These are phyloP conservation scores for Acanthis flammea DNA, from an alignment of 2,797 vertebrate genomes.

Conservation along the genomic window DNA sequence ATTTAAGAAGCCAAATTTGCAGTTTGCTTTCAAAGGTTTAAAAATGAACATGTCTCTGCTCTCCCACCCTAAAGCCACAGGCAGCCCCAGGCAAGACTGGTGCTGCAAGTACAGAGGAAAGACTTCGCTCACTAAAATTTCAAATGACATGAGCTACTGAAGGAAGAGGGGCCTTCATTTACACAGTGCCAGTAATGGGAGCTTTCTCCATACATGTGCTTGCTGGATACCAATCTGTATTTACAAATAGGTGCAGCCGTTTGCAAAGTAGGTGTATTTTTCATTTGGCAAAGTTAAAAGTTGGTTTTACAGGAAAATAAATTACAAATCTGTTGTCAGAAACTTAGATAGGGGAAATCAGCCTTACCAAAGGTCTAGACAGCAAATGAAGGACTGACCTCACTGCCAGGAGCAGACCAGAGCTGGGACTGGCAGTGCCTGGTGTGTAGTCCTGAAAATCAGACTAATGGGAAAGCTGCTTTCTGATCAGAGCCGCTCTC, in stretches of 20 bases:
- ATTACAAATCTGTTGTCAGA: background rate
- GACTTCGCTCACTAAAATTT: rapidly evolving
- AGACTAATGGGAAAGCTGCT: background rate
- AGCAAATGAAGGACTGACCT: background rate
- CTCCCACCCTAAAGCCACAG: background rate
- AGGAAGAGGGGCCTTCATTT: background rate
- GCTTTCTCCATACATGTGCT: background rate
- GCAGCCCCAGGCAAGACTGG: background rate
- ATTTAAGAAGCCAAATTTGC: background rate
- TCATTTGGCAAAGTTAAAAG: background rate
- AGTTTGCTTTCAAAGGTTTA: background rate
- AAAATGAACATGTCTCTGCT: background rate
- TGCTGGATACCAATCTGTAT: background rate
- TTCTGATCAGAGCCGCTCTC: background rate
- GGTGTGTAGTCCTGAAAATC: background rate
- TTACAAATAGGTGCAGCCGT: background rate
- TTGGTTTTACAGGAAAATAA: background rate
- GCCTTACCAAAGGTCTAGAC: background rate
- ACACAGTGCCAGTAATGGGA: rapidly evolving
- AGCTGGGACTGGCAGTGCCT: background rate
- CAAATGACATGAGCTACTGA: background rate
- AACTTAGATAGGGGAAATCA: background rate
- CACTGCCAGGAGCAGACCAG: background rate
- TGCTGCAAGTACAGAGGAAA: background rate
- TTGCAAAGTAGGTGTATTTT: background rate